phyloP scores from a whole-genome alignment of 2,888 invertebrate species.

The Thymelicus lineola region DNA sequence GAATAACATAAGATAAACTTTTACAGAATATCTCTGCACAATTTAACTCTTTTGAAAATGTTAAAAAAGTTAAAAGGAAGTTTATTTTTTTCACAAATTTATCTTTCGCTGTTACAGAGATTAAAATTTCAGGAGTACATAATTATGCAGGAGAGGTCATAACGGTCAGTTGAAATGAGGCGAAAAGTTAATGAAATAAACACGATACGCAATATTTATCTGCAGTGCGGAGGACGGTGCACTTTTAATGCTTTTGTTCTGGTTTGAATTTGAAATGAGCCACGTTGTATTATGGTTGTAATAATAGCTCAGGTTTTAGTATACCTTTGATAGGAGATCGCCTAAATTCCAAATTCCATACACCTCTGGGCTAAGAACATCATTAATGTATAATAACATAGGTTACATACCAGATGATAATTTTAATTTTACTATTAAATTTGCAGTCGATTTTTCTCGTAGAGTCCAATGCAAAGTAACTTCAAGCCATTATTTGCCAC shows the following conservation, averaged over 20 bases:
- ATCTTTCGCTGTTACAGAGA: conserved; percentile 18
- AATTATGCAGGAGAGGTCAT: conserved; percentile 28
- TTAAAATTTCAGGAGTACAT: conserved; percentile 30
- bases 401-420: no score
- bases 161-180: conserved; percentile 34
- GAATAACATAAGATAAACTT: no score
- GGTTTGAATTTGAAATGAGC: conserved; percentile 14
- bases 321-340: no score
- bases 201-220: conserved; percentile 22
- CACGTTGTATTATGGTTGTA: neutral
- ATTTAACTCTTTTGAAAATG: neutral
- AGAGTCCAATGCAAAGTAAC: no score
- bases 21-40: no score
- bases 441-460: no score
- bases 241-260: conserved; percentile 26
- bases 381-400: no score
- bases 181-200: conserved; percentile 29
- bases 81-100: conserved; percentile 1
- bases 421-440: no score
- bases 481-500: no score
- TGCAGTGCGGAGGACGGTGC: conserved; percentile 19
- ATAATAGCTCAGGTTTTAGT: neutral
- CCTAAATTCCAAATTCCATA: no score
- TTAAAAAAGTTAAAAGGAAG: neutral
- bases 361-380: no score